Evolutionary conservation across 2,888 invertebrate genomes (phyloP).

Genomic region (Thera obeliscata): DNA sequence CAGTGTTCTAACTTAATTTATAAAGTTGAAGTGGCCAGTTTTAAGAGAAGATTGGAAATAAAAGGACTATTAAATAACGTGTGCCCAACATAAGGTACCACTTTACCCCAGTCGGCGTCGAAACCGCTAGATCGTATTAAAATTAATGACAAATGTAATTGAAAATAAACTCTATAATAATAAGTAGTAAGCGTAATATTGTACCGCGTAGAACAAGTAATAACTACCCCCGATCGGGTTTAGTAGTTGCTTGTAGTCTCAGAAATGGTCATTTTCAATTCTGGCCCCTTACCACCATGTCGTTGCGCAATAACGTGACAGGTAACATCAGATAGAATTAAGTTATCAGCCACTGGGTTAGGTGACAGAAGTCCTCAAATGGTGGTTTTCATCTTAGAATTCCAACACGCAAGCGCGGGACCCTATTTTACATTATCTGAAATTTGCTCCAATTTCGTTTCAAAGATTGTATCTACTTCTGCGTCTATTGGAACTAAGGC

Average conservation of each 20-base stretch:
- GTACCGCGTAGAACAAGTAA: conserved; percentile 48
- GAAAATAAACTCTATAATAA: conserved; percentile 52
- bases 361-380: conserved; percentile 5
- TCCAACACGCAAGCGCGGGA: conserved; percentile 4
- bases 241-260: conserved; percentile 19
- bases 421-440: background rate
- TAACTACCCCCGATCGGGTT: conserved; percentile 18
- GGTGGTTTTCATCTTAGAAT: conserved; percentile 23
- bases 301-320: background rate
- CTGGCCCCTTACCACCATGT: background rate
- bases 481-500: no score
- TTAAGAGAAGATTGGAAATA: background rate
- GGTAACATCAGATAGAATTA: background rate
- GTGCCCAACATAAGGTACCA: conserved; percentile 11
- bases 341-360: conserved; percentile 4
- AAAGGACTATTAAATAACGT: background rate
- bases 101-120: conserved; percentile 25
- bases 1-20: background rate
- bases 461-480: no score
- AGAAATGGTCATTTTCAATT: conserved; percentile 1
- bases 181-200: conserved; percentile 76
- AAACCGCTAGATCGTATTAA: conserved; percentile 44
- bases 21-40: background rate
- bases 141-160: conserved; percentile 54
- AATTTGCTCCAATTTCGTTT: no score